Evolutionary conservation across 1,140 invertebrate species (phyloP), one percentile per base, ranked within the genome.

Genomic region (Trichonephila inaurata): DNA sequence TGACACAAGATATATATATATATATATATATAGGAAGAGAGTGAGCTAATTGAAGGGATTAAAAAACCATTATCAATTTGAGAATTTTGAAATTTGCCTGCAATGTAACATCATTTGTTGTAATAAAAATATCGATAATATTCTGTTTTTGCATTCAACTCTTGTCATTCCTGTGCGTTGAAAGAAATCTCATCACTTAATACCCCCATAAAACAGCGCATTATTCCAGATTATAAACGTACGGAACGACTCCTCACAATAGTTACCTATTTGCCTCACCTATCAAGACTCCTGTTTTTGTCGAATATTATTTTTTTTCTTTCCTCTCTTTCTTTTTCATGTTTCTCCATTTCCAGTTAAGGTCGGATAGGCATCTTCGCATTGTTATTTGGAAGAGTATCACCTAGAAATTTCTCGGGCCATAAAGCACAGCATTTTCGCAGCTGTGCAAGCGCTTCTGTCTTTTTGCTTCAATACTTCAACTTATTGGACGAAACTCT

Each of bases 401-500:
- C 69, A 44, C 72, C 28, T 60, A 72, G 72, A 82, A 91, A 81
- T 91, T 91, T 91, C 28, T 91, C 89, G 89, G 64, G 24, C 69
- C 89, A 91, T 91, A 91, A 91, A 91, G 89, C 89, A 61, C 51
- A 62, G 21, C 6, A 51, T 72, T 61, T 58, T 91, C 72, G 64
- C 89, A 91, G 89, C 89, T 91, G 89, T 82, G 72, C 58, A 19
- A 82, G 58, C 19, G 40, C 28, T 58, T 61, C 51, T 61, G 89
- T 60, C 69, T 91, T 40, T 91, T 81, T 91, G 72, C 72, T 69
- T 62, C 89, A 82, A 91, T 82, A 91, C 89, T 91, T 91, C 72
- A 91, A 91, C 89, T 91, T 91, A 91, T 91, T 91, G 89, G 87
- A 44, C 28, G 64, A 61, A 91, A 82, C 89, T 91, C 89, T 82